Base-by-base conservation (phyloP, 2,888 invertebrate genomes). In the Creontiades dilutus region DNA sequence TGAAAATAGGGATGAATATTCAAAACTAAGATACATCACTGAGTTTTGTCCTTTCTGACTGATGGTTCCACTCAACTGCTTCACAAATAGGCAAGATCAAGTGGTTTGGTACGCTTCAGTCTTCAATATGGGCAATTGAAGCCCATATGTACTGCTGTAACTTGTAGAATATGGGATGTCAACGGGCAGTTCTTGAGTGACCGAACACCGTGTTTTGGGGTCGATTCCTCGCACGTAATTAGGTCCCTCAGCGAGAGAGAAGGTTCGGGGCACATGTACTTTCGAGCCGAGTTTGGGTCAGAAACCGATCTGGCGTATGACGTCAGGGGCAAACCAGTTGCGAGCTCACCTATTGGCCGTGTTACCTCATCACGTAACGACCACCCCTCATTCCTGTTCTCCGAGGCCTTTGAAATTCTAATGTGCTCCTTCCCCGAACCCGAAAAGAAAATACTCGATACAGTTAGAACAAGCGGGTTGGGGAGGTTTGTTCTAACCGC, bases 281-380 rank as follows among this genome's bases (percentile, higher is more conserved):
- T 78, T 78, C 78, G n/a, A 37, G 78, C 37, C 14, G 47, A 37
- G 78, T 78, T 78, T 78, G 82, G 48, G 82, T 82, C 82, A 48
- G 82, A 82, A 52, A 47, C 55, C 82, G 16, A 52, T 52, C 52
- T 52, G 48, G 82, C 19, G 13, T 23, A n/a, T 82, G 82, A 82
- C 82, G 82, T 82, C 82, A 82, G 14, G 19, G 27, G 23, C 82
- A 52, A 82, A 82, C 82, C 82, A 82, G 82, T 82, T 52, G 82
- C 82, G 82, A 48, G 82, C 27, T 82, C 82, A 82, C 82, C 82
- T 82, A 48, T 82, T 82, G 82, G 82, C 82, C 82, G 82, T 52
- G 27, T 82, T 82, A 78, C 55, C 52, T 47, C 47, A 47, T 82
- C 52, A 52, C 82, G 27, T 82, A 48, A 82, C 82, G 37, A 27